Evolutionary conservation across 2,888 invertebrate genomes (phyloP).

Genomic region (Odontocolon sp.): DNA sequence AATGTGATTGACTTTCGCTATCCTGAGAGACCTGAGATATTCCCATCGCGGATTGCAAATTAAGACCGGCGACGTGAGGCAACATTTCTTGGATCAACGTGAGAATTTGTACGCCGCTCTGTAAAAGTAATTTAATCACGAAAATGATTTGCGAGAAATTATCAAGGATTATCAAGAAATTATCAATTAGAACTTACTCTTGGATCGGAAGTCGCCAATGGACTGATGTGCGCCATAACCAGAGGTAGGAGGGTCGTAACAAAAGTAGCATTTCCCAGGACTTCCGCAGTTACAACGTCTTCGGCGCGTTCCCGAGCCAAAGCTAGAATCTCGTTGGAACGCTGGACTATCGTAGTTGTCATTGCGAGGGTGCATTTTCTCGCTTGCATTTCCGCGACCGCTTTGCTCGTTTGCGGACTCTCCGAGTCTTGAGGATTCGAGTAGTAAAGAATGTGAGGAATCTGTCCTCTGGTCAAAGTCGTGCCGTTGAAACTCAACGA

Average conservation of each 20-base stretch:
- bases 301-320: slow-evolving; percentile 88
- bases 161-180: neutral
- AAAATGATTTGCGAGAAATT: slow-evolving; percentile 35
- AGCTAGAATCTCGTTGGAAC: slow-evolving; percentile 89
- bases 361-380: slow-evolving; percentile 88
- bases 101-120: slow-evolving; percentile 93
- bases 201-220: slow-evolving; percentile 91
- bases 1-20: slow-evolving; percentile 74
- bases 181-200: slow-evolving; percentile 83
- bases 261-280: slow-evolving; percentile 84
- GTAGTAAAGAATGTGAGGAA: slow-evolving; percentile 95
- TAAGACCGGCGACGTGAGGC: slow-evolving; percentile 93
- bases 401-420: slow-evolving; percentile 83
- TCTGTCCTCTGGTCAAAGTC: slow-evolving; percentile 95
- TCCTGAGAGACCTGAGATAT: slow-evolving; percentile 80
- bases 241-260: slow-evolving; percentile 91
- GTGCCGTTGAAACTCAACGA: slow-evolving; percentile 96
- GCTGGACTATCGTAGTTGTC: slow-evolving; percentile 89
- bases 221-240: slow-evolving; percentile 92
- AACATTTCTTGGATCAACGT: slow-evolving; percentile 93
- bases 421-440: slow-evolving; percentile 86
- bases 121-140: slow-evolving; percentile 68
- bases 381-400: slow-evolving; percentile 85
- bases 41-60: slow-evolving; percentile 84
- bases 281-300: slow-evolving; percentile 82